Percentiles rank a stretch among this genome's conserved stretches.
These are phyloP conservation scores for Thera britannica DNA, from an alignment of 2,888 invertebrate species.

Conservation along the genomic window DNA sequence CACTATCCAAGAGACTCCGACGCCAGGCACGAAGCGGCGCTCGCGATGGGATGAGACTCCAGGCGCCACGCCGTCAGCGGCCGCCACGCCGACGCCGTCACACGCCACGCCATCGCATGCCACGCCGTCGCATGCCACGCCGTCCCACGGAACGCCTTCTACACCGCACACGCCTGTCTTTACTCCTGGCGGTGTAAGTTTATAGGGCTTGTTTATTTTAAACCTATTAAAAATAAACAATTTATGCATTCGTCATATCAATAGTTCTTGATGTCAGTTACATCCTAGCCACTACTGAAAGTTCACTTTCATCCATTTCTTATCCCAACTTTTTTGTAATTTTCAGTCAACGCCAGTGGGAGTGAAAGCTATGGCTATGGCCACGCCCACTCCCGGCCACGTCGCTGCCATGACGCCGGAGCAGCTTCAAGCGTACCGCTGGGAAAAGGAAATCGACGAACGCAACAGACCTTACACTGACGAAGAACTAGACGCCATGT, in stretches of 20 bases:
- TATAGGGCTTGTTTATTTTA: no score
- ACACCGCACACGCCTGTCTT: slow-evolving; percentile 87
- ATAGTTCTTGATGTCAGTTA: no score
- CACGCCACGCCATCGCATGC: slow-evolving; percentile 89
- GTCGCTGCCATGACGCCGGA: slow-evolving; percentile 99
- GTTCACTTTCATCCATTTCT: neutral
- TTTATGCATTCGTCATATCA: no score
- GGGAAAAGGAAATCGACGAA: slow-evolving; percentile 99
- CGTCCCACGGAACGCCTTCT: slow-evolving; percentile 86
- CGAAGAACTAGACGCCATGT: slow-evolving; percentile 98
- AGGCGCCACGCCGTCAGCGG: slow-evolving; percentile 87
- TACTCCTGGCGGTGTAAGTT: slow-evolving; percentile 90
- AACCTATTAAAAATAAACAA: no score
- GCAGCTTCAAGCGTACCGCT: slow-evolving; percentile 98
- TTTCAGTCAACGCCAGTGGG: slow-evolving; percentile 91
- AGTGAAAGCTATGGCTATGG: slow-evolving; percentile 98
- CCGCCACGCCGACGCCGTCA: slow-evolving; percentile 89
- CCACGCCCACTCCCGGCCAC: slow-evolving; percentile 98
- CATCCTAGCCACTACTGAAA: no score
- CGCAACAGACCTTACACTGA: slow-evolving; percentile 98
- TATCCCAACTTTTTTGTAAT: slow-evolving; percentile 8
- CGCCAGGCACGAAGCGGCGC: slow-evolving; percentile 97
- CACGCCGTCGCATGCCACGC: slow-evolving; percentile 90
- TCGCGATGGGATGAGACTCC: slow-evolving; percentile 99
- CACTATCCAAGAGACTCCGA: slow-evolving; percentile 95